Percentiles rank a stretch among this genome's conserved stretches.
Evolutionary conservation across 2,113 vertebrate species (phyloP).

Genomic region (Boulengeromyrus knoepffleri): DNA sequence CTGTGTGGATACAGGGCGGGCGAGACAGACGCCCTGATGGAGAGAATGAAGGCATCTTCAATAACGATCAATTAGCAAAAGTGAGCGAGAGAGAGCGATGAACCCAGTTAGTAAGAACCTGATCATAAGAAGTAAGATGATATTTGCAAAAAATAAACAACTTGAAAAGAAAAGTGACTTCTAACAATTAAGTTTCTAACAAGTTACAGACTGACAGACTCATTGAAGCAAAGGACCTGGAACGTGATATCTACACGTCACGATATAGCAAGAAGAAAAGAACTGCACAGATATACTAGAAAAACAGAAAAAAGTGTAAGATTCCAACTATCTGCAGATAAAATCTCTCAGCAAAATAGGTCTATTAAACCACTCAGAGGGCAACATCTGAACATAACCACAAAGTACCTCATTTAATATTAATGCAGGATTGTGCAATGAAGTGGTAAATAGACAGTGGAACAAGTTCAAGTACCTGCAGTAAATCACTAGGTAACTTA

Average conservation of each 20-base stretch:
- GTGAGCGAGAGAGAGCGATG: background rate
- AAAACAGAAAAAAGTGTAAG: background rate
- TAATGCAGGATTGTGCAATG: background rate
- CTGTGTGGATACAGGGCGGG: conserved; percentile 35
- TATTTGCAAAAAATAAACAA: background rate
- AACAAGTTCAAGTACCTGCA: background rate
- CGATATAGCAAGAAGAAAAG: background rate
- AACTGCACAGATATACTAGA: background rate
- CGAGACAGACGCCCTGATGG: background rate
- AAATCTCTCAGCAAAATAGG: background rate
- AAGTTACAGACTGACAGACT: background rate
- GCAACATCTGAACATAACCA: background rate
- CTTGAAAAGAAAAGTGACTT: conserved; percentile 22
- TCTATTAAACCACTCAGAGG: background rate
- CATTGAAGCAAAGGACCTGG: background rate
- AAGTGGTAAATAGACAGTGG: background rate
- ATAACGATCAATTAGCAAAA: conserved; percentile 20
- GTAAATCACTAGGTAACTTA: background rate
- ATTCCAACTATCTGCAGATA: background rate
- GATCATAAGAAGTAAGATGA: background rate
- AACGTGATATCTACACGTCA: background rate
- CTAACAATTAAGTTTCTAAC: background rate
- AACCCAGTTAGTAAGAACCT: conserved; percentile 23
- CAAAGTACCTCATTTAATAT: background rate
- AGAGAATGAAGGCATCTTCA: conserved; percentile 11